A percentile compares a stretch with the other conserved stretches of the same genome.
Evolutionary conservation across 2,797 vertebrate genomes (phyloP).

Genomic region (Alca torda): DNA sequence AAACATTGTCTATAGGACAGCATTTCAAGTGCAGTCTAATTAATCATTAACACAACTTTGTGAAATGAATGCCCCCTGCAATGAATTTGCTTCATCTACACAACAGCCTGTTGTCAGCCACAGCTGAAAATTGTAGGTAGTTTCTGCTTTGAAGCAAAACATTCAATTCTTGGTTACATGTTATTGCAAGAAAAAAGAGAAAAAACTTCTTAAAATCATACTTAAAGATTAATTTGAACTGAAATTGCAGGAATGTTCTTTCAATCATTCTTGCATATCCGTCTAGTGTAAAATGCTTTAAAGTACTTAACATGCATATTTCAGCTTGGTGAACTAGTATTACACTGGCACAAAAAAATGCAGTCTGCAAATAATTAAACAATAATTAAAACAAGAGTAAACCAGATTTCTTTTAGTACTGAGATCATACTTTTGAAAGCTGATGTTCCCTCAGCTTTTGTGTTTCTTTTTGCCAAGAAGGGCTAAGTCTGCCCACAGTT

Average conservation of each 20-base stretch:
- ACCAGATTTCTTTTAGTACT: constrained; percentile 13
- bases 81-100: constrained; percentile 17
- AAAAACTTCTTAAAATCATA: not conserved
- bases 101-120: not conserved
- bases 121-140: constrained; percentile 14
- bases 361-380: constrained; percentile 62
- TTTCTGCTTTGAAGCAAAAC: constrained; percentile 21
- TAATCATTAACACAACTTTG: constrained; percentile 56
- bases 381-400: constrained; percentile 46
- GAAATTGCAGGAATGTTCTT: not conserved
- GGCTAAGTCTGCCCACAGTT: not conserved
- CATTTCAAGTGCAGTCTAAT: constrained; percentile 50
- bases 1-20: constrained; percentile 34
- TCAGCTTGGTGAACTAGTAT: constrained; percentile 30
- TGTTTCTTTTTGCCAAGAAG: not conserved
- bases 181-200: constrained; percentile 8
- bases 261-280: not conserved
- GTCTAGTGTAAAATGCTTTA: constrained; percentile 28
- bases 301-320: constrained; percentile 42
- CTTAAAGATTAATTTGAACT: not conserved
- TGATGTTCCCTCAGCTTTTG: constrained; percentile 31
- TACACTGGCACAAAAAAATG: constrained; percentile 47
- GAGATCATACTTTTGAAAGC: constrained; percentile 35
- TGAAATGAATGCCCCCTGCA: constrained; percentile 33
- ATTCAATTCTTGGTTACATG: not conserved